Conservation (phyloP, 2,888 invertebrate species). For the Trichacis sp. region DNA sequence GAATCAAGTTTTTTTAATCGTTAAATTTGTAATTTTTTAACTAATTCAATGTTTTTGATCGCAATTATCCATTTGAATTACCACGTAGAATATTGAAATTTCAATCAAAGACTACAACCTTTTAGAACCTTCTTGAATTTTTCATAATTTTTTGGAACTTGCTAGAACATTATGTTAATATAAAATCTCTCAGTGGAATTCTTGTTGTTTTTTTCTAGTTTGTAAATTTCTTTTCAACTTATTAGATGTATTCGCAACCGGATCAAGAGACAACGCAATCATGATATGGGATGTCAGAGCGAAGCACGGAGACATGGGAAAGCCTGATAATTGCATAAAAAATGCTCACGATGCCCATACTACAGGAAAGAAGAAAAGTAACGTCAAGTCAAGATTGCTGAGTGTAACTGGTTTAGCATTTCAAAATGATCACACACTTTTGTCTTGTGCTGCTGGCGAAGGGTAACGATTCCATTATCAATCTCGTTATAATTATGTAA, state of each 20-base stretch:
- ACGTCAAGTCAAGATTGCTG: conserved; percentile 72
- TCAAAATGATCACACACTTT: conserved; percentile 81
- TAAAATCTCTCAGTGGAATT: too few species aligned
- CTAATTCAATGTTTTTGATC: too few species aligned
- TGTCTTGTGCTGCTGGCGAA: conserved; percentile 90
- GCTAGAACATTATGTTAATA: too few species aligned
- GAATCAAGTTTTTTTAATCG: too few species aligned
- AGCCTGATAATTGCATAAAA: conserved; percentile 80
- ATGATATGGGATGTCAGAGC: conserved; percentile 86
- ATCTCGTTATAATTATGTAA: background rate
- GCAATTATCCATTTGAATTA: too few species aligned
- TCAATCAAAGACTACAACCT: too few species aligned
- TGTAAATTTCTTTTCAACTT: too few species aligned
- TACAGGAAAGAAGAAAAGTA: conserved; percentile 56
- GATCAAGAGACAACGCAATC: conserved; percentile 88
- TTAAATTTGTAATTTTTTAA: too few species aligned
- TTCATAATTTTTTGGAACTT: too few species aligned
- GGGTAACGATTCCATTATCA: conserved; percentile 71
- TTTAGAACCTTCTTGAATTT: too few species aligned
- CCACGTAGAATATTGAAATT: too few species aligned
- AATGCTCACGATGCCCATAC: conserved; percentile 74
- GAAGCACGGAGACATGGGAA: conserved; percentile 69
- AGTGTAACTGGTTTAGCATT: conserved; percentile 88
- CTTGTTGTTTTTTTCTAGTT: too few species aligned
- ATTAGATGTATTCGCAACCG: conserved; percentile 83